Evolutionary conservation across 2,797 vertebrate genomes (phyloP).

Genomic region (Serranus cabrilla): DNA sequence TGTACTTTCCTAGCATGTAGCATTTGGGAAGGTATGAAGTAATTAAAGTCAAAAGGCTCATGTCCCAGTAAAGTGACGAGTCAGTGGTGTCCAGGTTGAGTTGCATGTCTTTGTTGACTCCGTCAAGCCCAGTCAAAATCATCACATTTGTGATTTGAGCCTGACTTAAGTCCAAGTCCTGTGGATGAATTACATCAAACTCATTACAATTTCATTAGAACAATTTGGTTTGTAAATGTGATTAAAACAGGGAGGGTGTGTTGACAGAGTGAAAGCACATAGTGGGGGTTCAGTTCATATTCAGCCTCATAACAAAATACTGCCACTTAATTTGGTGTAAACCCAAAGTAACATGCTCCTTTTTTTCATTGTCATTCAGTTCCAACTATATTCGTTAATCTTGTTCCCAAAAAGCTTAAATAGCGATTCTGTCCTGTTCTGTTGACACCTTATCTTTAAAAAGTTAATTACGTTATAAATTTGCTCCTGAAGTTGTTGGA

Average conservation of each 20-base stretch:
- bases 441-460: conserved; percentile 17
- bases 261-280: not conserved
- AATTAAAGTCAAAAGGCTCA: not conserved
- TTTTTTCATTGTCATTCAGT: not conserved
- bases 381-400: conserved; percentile 1
- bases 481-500: not conserved
- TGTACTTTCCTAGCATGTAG: no score
- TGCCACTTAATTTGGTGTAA: not conserved
- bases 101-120: no score
- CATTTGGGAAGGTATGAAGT: no score
- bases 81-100: not conserved
- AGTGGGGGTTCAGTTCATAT: not conserved
- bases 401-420: not conserved
- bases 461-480: conserved; percentile 24
- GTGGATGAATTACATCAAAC: not conserved
- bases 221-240: not conserved
- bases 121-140: no score
- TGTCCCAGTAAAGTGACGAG: not conserved
- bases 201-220: not conserved
- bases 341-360: not conserved
- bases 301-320: not conserved
- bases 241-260: not conserved
- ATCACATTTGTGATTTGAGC: no score
- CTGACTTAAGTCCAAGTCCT: no score
- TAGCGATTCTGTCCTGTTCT: not conserved